Evolutionary conservation across 2,113 vertebrate species (phyloP).

Genomic region (Oryzias woworae): DNA sequence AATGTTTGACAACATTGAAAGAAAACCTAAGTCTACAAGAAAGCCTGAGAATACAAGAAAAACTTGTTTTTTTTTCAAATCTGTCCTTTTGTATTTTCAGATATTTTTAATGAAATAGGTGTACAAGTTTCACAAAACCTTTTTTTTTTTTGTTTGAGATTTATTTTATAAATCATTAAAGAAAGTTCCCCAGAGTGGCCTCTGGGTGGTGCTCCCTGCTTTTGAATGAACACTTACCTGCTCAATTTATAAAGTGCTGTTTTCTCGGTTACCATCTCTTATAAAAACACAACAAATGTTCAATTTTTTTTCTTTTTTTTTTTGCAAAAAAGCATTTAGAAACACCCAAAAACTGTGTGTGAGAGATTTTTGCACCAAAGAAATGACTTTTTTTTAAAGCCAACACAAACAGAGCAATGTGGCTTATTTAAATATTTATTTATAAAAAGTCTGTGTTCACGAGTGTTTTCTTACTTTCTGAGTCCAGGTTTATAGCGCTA

Average conservation of each 20-base stretch:
- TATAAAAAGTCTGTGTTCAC: background rate
- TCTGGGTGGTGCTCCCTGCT: background rate
- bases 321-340: too few relatives aligned
- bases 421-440: background rate
- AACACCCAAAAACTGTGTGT: background rate
- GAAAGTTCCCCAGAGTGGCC: background rate
- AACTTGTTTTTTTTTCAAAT: background rate
- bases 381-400: background rate
- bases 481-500: slow-evolving; percentile 80
- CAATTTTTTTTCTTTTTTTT: too few relatives aligned
- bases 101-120: background rate
- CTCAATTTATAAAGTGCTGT: too few relatives aligned
- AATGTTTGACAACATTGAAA: background rate
- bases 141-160: background rate
- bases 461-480: background rate
- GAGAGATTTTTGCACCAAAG: background rate
- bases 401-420: background rate
- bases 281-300: too few relatives aligned
- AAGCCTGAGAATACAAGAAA: background rate
- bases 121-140: background rate
- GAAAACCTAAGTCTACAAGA: background rate
- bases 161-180: background rate
- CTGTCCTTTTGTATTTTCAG: background rate
- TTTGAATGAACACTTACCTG: background rate
- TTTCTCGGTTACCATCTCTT: too few relatives aligned